These are phyloP conservation scores for Leptinotarsa defecta DNA, from an alignment of 1,140 invertebrate species.

Conservation along the genomic window DNA sequence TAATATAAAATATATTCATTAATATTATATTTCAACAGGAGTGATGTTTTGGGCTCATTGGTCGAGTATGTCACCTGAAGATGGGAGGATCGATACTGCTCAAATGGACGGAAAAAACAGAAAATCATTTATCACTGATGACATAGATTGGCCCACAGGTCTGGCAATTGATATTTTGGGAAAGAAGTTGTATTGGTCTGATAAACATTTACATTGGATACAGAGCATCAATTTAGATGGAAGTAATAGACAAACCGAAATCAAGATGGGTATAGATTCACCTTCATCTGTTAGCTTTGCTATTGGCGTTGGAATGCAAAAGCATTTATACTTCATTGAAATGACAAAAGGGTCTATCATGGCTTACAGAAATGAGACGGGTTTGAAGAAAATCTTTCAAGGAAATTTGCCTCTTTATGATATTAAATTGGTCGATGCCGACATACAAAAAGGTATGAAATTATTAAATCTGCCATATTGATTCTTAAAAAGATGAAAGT, in stretches of 20 bases:
- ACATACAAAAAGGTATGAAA: conserved; percentile 21
- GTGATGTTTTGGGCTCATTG: conserved; percentile 83
- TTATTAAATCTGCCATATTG: not conserved
- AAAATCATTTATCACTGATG: conserved; percentile 58
- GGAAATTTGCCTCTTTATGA: conserved; percentile 67
- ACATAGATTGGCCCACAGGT: conserved; percentile 84
- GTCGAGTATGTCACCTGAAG: conserved; percentile 62
- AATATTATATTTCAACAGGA: conserved; percentile 37
- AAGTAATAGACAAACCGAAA: conserved; percentile 66
- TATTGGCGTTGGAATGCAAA: conserved; percentile 56
- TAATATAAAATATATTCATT: too few species aligned
- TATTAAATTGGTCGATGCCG: conserved; percentile 64
- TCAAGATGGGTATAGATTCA: conserved; percentile 64
- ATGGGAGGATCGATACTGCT: conserved; percentile 67
- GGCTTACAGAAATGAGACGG: conserved; percentile 57
- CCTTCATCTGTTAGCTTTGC: conserved; percentile 80
- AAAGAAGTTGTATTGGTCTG: conserved; percentile 77
- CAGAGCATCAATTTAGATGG: conserved; percentile 79
- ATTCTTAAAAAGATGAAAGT: not conserved
- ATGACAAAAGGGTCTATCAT: conserved; percentile 65
- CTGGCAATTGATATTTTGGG: conserved; percentile 81
- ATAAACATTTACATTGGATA: conserved; percentile 71
- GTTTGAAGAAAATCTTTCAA: conserved; percentile 54
- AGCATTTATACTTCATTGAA: conserved; percentile 75
- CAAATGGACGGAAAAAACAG: conserved; percentile 81